A percentile compares a stretch with the other conserved stretches of the same genome.
These are phyloP conservation scores for Ormia ochracea DNA, from an alignment of 2,888 invertebrate genomes.

Conservation along the genomic window DNA sequence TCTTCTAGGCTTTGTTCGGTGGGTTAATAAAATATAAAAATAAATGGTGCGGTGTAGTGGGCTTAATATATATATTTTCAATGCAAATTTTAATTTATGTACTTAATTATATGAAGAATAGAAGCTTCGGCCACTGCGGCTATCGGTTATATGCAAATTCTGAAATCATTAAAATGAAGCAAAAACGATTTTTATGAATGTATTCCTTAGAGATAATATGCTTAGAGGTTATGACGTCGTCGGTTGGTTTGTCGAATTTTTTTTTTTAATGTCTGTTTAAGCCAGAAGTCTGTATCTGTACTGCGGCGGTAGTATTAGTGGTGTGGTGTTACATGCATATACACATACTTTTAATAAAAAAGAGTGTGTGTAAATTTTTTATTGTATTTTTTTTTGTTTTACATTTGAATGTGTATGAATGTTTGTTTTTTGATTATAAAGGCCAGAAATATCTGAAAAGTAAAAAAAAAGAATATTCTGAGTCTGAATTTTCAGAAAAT, in stretches of 20 bases:
- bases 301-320: conserved; percentile 34
- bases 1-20: not conserved
- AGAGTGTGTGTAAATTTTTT: conserved; percentile 39
- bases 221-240: conserved; percentile 47
- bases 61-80: not conserved
- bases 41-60: not conserved
- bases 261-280: conserved; percentile 1
- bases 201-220: not conserved
- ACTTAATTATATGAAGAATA: too few relatives aligned
- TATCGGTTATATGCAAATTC: too few relatives aligned
- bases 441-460: conserved; percentile 40
- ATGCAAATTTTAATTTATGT: not conserved
- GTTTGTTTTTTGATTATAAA: conserved; percentile 49
- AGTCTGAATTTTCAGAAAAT: not conserved
- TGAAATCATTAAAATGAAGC: not conserved
- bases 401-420: conserved; percentile 26
- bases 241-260: conserved; percentile 25
- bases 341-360: conserved; percentile 4
- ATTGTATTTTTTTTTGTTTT: not conserved
- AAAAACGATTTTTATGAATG: not conserved
- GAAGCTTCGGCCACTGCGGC: too few relatives aligned
- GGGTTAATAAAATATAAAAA: not conserved
- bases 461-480: conserved; percentile 6
- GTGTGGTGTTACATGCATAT: conserved; percentile 35
- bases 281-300: conserved; percentile 53